Evolutionary conservation across 1,140 invertebrate genomes (phyloP).

Genomic region (Pygmarrhopalites habei): DNA sequence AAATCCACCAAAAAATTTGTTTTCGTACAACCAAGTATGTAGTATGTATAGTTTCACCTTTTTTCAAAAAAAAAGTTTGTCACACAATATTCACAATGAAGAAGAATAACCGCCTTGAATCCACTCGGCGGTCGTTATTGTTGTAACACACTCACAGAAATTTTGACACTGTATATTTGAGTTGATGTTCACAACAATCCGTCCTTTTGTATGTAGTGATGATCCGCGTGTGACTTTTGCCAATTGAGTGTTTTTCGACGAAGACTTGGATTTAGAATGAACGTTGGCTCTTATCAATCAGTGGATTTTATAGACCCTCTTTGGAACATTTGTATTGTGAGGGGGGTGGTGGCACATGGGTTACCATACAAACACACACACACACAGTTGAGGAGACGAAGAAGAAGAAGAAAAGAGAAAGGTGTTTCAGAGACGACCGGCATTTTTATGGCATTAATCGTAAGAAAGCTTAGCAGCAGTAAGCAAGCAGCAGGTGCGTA

Average conservation of each 20-base stretch:
- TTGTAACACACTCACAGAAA: no score
- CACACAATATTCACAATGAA: no score
- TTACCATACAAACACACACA: neutral
- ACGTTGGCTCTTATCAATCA: neutral
- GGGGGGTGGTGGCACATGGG: neutral
- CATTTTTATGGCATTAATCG: slow-evolving; percentile 11
- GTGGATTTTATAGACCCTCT: slow-evolving; percentile 12
- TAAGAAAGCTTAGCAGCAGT: neutral
- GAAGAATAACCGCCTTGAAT: neutral
- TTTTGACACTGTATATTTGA: no score
- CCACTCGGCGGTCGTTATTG: no score
- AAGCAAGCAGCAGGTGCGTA: no score
- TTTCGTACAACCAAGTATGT: no score
- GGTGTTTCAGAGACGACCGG: slow-evolving; percentile 8
- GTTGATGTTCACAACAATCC: neutral
- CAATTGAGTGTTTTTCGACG: neutral
- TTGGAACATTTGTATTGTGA: neutral
- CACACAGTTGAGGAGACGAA: neutral
- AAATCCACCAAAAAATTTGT: no score
- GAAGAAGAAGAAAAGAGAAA: slow-evolving; percentile 9
- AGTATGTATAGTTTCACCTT: no score
- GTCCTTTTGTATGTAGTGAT: neutral
- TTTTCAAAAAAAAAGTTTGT: no score
- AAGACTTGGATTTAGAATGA: slow-evolving; percentile 7
- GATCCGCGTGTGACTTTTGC: neutral